phyloP scores from a whole-genome alignment of 1,140 invertebrate genomes.

The Aphis craccivora region DNA sequence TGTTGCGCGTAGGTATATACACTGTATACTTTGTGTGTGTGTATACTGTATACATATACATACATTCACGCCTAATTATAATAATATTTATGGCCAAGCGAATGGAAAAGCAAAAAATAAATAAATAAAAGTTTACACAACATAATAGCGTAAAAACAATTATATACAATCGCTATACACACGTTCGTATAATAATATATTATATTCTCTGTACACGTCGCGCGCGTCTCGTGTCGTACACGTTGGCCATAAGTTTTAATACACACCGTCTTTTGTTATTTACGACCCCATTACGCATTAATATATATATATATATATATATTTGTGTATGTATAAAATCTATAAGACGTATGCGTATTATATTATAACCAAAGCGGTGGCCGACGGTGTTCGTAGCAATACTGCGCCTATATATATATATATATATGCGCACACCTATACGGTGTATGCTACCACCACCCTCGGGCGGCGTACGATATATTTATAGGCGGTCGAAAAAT shows the following conservation, averaged over 20 bases:
- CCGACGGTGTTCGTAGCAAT: not conserved
- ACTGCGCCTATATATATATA: not conserved
- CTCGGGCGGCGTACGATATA: not conserved
- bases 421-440: not conserved
- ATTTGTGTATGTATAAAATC: not conserved
- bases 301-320: not conserved
- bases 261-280: conserved; percentile 43
- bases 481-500: conserved; percentile 46
- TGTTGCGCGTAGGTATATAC: no score
- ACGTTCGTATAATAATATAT: not conserved
- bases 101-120: not conserved
- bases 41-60: no score
- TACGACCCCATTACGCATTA: conserved; percentile 46
- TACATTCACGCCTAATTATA: not conserved
- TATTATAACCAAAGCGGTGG: not conserved
- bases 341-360: not conserved
- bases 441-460: not conserved
- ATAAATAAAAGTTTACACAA: not conserved
- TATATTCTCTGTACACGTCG: not conserved
- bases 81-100: not conserved
- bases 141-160: not conserved
- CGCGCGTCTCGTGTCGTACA: not conserved
- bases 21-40: no score
- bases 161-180: not conserved
- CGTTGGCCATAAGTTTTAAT: conserved; percentile 50